Base-by-base conservation (phyloP, 2,113 vertebrate species). In the Anhinga anhinga region DNA sequence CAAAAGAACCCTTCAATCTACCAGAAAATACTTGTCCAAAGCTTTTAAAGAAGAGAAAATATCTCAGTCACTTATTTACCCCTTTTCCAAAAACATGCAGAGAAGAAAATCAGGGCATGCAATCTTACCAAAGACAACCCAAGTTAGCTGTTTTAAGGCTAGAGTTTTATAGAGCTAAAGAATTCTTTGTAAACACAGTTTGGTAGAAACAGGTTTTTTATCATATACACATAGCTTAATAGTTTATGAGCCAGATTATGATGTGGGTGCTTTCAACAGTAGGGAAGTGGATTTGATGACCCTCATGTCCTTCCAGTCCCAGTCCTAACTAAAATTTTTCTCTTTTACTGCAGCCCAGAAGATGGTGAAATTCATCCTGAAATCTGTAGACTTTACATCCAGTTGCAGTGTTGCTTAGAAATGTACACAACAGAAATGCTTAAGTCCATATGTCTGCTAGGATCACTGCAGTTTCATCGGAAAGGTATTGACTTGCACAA, bases 401-500 rank as follows among this genome's bases (percentile, higher is more conserved):
- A 99, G 98, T 98, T 99, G 88, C 99, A 99, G 91, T 99, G 99
- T 96, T 99, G 99, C 97, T 98, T 99, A 98, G 99, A 99, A 98
- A 99, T 99, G 99, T 99, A 99, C 95, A 99, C 99, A 90, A 99
- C 99, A 61, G 99, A 99, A 98, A 99, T 99, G 99, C 98, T 99
- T 19, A 99, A 99, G 96, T 99, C 99, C 76, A 98, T 99, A 73
- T 99, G 99, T 97, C 98, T 99, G 92, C 98, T 99, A 87, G 99
- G 99, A 95, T 99, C 99, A 44, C 98, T 99, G 97, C 99, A 99
- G 97, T 99, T 99, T 97, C 99, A 99, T 98, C 98, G 99, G 96
- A 99, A 99, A 99, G 99, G 99, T 99, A 99, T 72, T 86, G 58
- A 62, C 52, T 55, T 66, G 74, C 56, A 81, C 63, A 53, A 38